These are phyloP conservation scores for Psittacara wagleri DNA, from an alignment of 2,113 vertebrate species.

Conservation along the genomic window DNA sequence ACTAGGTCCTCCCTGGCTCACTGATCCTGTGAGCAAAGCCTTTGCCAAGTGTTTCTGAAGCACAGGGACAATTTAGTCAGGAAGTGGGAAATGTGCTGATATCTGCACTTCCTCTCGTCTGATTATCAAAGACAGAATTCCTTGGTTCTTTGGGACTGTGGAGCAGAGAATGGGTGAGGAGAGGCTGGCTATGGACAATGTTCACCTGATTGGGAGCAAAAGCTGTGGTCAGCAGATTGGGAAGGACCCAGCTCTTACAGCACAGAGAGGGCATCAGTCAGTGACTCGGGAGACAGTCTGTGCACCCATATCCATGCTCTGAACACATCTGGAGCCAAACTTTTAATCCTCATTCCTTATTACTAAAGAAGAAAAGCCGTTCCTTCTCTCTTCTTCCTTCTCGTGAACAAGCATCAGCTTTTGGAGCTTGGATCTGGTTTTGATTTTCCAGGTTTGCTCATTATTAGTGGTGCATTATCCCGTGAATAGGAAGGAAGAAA, in stretches of 20 bases:
- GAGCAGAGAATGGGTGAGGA: background rate
- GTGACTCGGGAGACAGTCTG: background rate
- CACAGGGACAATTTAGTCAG: background rate
- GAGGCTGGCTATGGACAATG: rapidly evolving
- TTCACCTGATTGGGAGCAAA: background rate
- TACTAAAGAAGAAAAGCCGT: background rate
- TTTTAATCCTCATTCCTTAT: background rate
- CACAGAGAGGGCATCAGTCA: background rate
- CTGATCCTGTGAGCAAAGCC: background rate
- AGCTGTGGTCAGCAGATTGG: rapidly evolving
- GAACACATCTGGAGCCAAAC: background rate
- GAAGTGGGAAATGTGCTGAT: slow-evolving; percentile 28
- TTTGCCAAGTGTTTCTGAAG: slow-evolving; percentile 5
- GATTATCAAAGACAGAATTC: background rate
- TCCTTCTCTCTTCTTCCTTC: background rate
- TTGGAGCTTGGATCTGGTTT: background rate
- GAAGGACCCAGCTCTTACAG: background rate
- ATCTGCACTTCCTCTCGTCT: background rate
- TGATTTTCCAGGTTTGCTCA: slow-evolving; percentile 3
- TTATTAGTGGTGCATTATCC: background rate
- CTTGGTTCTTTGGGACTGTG: background rate
- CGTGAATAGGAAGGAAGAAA: background rate
- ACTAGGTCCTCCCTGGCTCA: rapidly evolving
- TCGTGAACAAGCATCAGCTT: background rate
- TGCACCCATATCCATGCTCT: background rate